Base-by-base conservation (phyloP, 1,140 invertebrate species). In the Orius laevigatus region DNA sequence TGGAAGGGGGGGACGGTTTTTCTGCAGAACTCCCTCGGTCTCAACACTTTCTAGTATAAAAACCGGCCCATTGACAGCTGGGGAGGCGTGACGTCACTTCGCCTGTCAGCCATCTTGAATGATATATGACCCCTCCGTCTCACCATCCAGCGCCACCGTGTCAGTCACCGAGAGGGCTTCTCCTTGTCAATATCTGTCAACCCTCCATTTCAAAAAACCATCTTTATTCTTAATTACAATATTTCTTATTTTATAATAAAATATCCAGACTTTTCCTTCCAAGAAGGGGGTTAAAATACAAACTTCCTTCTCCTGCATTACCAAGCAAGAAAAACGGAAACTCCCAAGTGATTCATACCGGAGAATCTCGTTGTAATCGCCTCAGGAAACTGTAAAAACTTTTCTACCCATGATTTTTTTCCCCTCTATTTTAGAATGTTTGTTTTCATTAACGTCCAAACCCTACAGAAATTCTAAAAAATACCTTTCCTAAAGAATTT, bases 91-190 rank as follows among this genome's bases (percentile, higher is more conserved):
- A 38, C 19, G 49, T 51, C 41, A 51, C 49, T 41, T 41, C 32
- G 20, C 32, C 41, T 46, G 49, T 51, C 49, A 51, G 49, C 49
- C 49, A 51, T 51, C 49, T 51, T 51, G 49, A 51, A 51, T 51
- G 49, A 51, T 51, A 51, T 51, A 51, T 51, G 49, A 42, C 45
- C 20, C 33, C 33, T n/a, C 45, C 33, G 33, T n/a, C 45, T 12
- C 32, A n/a, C 39, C 49, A 33, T n/a, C 31, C 36, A 31, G 36
- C 20, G 12, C 31, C 36, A 49, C 35, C 31, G 16, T 12, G 16
- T 25, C 25, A 25, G 25, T 25, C 25, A 25, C 25, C 25, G 18
- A 45, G 25, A 31, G 43, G 43, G 43, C 19, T 32, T 31, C 19
- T 25, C 25, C 47, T 31, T 40, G 47, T 41, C 47, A 40, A 39